phyloP scores from a whole-genome alignment of 2,113 vertebrate species.

The Choloepus hoffmanni region DNA sequence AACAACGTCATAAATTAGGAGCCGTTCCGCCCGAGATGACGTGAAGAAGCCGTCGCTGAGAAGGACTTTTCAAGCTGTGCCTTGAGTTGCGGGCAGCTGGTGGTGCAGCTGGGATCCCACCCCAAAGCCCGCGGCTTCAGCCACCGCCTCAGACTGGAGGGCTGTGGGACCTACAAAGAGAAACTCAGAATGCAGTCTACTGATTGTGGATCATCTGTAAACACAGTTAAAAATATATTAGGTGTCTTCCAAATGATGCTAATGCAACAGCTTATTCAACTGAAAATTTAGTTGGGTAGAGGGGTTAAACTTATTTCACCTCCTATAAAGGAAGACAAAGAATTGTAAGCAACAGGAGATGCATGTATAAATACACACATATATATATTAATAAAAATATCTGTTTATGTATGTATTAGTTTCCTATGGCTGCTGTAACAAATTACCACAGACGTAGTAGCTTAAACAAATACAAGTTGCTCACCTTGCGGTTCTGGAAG shows the following conservation, averaged over 20 bases:
- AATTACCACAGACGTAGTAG: no score
- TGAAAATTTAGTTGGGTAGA: background rate
- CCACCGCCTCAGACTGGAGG: background rate
- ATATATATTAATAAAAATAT: no score
- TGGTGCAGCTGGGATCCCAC: background rate
- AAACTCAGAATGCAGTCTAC: background rate
- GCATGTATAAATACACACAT: accelerated
- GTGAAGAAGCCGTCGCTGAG: background rate
- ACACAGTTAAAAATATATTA: no score
- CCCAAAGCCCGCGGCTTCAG: background rate
- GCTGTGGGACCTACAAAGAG: background rate
- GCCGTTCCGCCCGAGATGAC: accelerated
- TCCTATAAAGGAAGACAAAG: background rate
- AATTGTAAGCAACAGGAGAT: background rate
- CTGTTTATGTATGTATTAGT: background rate
- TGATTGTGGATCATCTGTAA: background rate
- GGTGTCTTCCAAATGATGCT: background rate
- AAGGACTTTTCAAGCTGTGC: no score
- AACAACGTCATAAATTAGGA: background rate
- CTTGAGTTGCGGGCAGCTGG: accelerated
- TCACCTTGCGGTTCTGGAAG: background rate
- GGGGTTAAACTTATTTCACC: no score
- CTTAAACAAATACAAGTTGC: background rate
- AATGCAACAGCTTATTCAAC: background rate
- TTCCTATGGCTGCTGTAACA: background rate